Evolutionary conservation across 2,113 vertebrate species (phyloP).

Genomic region (Pelvicachromis taeniatus): DNA sequence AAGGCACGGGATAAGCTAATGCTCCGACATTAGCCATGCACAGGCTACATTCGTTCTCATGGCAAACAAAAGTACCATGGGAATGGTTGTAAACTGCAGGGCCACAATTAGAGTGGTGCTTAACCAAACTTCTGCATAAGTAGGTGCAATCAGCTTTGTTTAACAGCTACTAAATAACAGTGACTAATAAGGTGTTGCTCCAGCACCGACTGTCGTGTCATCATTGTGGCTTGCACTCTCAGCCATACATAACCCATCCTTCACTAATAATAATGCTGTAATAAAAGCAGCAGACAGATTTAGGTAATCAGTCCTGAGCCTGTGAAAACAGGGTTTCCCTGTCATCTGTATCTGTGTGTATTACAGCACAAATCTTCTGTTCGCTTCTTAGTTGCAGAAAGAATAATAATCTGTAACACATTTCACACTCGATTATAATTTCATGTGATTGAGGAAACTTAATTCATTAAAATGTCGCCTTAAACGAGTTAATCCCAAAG

Average conservation of each 20-base stretch:
- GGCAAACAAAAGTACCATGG: neutral
- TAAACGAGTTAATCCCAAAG: neutral
- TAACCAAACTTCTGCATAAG: neutral
- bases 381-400: neutral
- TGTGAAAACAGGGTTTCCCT: neutral
- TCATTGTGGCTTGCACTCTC: neutral
- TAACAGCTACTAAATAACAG: neutral
- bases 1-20: neutral
- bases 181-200: neutral
- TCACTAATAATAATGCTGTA: neutral
- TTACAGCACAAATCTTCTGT: neutral
- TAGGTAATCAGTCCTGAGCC: neutral
- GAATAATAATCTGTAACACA: neutral
- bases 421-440: conserved; percentile 17
- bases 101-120: neutral
- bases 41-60: neutral
- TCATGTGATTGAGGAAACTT: neutral
- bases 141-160: neutral
- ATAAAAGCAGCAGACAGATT: neutral
- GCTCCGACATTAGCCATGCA: neutral
- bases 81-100: neutral
- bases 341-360: neutral
- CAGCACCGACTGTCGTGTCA: neutral
- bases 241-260: neutral
- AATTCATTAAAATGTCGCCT: conserved; percentile 1